Conservation (phyloP, 1,140 invertebrate species). For the Eurytemora carolleeae region DNA sequence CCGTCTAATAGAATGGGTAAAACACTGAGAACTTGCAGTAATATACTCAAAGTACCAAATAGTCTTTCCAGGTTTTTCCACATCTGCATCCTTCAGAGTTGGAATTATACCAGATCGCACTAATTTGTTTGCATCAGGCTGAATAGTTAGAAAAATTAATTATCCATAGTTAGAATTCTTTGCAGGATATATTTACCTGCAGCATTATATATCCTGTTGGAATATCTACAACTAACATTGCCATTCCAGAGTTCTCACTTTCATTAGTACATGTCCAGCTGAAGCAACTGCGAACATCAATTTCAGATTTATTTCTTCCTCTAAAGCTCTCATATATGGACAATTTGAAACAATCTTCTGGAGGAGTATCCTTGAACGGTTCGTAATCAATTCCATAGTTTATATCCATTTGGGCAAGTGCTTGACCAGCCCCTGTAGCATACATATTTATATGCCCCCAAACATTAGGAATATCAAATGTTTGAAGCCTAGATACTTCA, state of each 20-base stretch:
- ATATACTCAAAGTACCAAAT: constrained; percentile 29
- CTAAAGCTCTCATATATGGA: constrained; percentile 28
- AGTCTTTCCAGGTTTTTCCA: constrained; percentile 22
- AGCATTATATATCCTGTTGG: constrained; percentile 36
- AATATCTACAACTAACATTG: constrained; percentile 35
- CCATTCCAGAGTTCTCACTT: constrained; percentile 26
- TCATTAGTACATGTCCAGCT: constrained; percentile 19
- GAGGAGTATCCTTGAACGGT: constrained; percentile 29
- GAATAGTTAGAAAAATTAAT: constrained; percentile 19
- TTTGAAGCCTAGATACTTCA: constrained; percentile 3
- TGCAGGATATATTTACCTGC: constrained; percentile 21
- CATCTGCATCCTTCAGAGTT: constrained; percentile 22
- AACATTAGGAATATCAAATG: constrained; percentile 23
- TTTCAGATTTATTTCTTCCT: constrained; percentile 35
- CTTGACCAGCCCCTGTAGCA: constrained; percentile 35
- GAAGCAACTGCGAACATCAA: constrained; percentile 29
- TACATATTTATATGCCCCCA: constrained; percentile 35
- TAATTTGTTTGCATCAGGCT: constrained; percentile 26
- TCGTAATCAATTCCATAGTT: constrained; percentile 35
- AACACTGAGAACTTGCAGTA: constrained; percentile 26
- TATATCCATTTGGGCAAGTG: constrained; percentile 34
- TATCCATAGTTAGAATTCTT: background rate
- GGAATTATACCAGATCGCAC: constrained; percentile 22
- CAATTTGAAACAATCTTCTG: constrained; percentile 30
- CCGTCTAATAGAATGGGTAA: constrained; percentile 26